Evolutionary conservation across 2,113 vertebrate species (phyloP).

Genomic region (Vidua chalybeata): DNA sequence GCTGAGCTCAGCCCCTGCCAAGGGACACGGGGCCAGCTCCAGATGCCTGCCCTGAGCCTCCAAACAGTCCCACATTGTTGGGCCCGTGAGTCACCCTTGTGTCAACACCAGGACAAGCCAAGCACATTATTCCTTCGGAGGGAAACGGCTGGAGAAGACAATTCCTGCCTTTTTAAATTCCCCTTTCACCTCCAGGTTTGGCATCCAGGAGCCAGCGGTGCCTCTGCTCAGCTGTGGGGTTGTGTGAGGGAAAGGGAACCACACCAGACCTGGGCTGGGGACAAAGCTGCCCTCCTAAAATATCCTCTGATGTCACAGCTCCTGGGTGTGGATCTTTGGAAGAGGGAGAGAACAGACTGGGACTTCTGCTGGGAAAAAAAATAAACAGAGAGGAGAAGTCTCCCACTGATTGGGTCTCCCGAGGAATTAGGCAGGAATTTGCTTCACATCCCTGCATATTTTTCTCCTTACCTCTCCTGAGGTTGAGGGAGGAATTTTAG

Average conservation of each 20-base stretch:
- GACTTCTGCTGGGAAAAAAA: slow-evolving; percentile 32
- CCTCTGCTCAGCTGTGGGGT: background rate
- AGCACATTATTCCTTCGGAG: slow-evolving; percentile 47
- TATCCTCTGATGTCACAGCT: slow-evolving; percentile 56
- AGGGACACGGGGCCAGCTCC: slow-evolving; percentile 34
- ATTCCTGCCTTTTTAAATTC: slow-evolving; percentile 49
- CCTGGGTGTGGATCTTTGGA: slow-evolving; percentile 41
- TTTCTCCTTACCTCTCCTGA: slow-evolving; percentile 53
- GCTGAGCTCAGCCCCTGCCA: slow-evolving; percentile 29
- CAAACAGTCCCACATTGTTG: slow-evolving; percentile 59
- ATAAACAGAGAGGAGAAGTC: slow-evolving; percentile 35
- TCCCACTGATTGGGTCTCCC: slow-evolving; percentile 1
- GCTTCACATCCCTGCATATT: slow-evolving; percentile 7
- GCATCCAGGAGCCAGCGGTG: slow-evolving; percentile 30
- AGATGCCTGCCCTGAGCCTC: slow-evolving; percentile 63
- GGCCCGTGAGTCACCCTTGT: slow-evolving; percentile 67
- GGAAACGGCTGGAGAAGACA: slow-evolving; percentile 66
- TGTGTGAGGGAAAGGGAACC: slow-evolving; percentile 42
- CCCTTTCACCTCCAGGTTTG: slow-evolving; percentile 39
- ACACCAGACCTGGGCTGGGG: slow-evolving; percentile 5
- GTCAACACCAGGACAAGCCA: slow-evolving; percentile 64
- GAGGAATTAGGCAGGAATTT: slow-evolving; percentile 50
- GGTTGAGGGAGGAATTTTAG: slow-evolving; percentile 15
- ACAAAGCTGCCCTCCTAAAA: slow-evolving; percentile 38
- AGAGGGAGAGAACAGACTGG: background rate